Conservation (phyloP, 2,113 vertebrate species). For the Hippocampus zosterae region DNA sequence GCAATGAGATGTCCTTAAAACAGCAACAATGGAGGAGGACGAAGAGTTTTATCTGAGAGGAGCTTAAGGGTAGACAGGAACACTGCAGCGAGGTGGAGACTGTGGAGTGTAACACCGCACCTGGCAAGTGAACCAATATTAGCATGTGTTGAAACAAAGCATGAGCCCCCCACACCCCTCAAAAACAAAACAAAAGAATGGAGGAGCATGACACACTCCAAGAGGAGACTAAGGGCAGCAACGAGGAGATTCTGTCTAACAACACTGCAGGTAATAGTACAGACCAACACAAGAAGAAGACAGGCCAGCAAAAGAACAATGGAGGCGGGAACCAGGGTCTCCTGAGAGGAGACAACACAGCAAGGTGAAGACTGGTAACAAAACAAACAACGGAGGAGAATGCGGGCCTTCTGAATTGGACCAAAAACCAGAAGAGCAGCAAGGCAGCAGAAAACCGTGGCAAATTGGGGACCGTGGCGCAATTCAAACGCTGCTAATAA, state of each 20-base stretch:
- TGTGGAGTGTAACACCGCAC: neutral
- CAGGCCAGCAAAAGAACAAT: neutral
- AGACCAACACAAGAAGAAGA: too few relatives aligned
- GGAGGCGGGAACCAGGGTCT: neutral
- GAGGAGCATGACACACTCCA: neutral
- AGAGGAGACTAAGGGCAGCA: neutral
- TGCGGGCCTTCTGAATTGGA: neutral
- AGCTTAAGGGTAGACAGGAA: too few relatives aligned
- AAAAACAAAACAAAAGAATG: too few relatives aligned
- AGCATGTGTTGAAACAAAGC: neutral
- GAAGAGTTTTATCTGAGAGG: too few relatives aligned
- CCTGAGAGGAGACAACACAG: neutral
- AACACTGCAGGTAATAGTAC: too few relatives aligned
- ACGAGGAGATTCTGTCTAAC: too few relatives aligned
- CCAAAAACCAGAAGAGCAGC: neutral
- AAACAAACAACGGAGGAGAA: neutral
- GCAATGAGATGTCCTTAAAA: neutral
- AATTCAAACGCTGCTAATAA: too few relatives aligned
- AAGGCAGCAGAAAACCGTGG: too few relatives aligned
- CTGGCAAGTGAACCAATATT: neutral
- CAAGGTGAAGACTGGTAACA: neutral
- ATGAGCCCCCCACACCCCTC: neutral
- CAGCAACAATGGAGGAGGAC: neutral
- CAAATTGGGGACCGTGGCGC: too few relatives aligned
- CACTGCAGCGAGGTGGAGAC: neutral